Percentiles rank a stretch among this genome's conserved stretches.
Evolutionary conservation across 2,888 invertebrate species (phyloP).

Genomic region (Diploptera punctata): DNA sequence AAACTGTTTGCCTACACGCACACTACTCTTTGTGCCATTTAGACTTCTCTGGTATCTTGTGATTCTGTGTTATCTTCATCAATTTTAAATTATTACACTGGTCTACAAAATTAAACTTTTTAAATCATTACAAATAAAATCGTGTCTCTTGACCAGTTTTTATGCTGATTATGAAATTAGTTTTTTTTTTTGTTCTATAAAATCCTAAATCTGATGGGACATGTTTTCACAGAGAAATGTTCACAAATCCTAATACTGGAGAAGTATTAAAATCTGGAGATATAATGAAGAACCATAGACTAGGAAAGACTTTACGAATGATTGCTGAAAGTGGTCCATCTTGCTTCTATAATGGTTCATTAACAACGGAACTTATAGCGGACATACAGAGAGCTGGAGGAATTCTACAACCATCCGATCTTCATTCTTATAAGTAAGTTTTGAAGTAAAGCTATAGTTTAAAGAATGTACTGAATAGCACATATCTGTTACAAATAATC

Average conservation of each 20-base stretch:
- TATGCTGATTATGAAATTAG: no score
- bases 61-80: no score
- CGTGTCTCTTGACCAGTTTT: no score
- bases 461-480: not conserved
- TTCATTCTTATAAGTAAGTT: not conserved
- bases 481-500: no score
- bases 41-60: no score
- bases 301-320: slow-evolving; percentile 54
- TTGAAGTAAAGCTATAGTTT: not conserved
- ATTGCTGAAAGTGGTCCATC: slow-evolving; percentile 54
- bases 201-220: no score
- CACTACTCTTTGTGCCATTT: no score
- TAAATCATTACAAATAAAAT: no score
- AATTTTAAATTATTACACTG: no score
- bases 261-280: slow-evolving; percentile 50
- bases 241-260: slow-evolving; percentile 48
- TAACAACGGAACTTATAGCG: slow-evolving; percentile 51
- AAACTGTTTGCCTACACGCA: no score
- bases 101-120: no score
- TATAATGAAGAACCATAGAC: slow-evolving; percentile 49
- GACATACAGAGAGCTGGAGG: not conserved
- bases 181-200: no score
- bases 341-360: slow-evolving; percentile 56
- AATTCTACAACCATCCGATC: not conserved
- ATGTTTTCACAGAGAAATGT: slow-evolving; percentile 21